These are phyloP conservation scores for Macroramphosus scolopax DNA, from an alignment of 2,797 vertebrate species.

Conservation along the genomic window DNA sequence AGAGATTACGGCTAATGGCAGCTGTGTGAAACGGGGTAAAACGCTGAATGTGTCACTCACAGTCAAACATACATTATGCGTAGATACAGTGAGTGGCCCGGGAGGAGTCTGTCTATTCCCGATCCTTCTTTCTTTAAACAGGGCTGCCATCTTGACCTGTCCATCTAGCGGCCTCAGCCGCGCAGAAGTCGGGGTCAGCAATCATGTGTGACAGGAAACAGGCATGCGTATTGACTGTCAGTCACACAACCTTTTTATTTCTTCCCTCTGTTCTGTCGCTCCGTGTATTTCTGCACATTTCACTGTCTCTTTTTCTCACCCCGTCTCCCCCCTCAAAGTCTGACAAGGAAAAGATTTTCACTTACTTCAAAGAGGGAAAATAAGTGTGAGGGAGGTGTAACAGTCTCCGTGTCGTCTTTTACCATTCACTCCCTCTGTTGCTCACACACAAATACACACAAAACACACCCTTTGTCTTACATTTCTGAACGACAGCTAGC, in stretches of 20 bases:
- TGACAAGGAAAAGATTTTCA: slow-evolving; percentile 58
- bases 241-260: slow-evolving; percentile 55
- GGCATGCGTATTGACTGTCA: slow-evolving; percentile 59
- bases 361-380: slow-evolving; percentile 41
- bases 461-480: too few species aligned
- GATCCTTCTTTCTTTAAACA: slow-evolving; percentile 53
- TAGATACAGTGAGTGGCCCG: too few species aligned
- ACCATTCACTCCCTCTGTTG: too few species aligned
- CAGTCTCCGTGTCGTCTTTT: too few species aligned
- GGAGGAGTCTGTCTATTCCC: slow-evolving; percentile 35
- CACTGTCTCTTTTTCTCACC: slow-evolving; percentile 26
- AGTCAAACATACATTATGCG: too few species aligned
- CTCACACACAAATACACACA: too few species aligned
- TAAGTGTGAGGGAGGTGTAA: slow-evolving; percentile 32
- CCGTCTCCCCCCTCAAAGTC: slow-evolving; percentile 38
- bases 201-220: slow-evolving; percentile 66
- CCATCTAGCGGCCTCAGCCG: too few species aligned
- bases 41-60: slow-evolving; percentile 1
- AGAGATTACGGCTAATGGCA: slow-evolving; percentile 37
- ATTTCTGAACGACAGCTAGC: slow-evolving; percentile 42
- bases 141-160: too few species aligned
- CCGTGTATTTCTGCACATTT: slow-evolving; percentile 48
- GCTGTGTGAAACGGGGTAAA: slow-evolving; percentile 15
- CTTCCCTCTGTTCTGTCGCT: slow-evolving; percentile 30
- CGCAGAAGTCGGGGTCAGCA: too few species aligned